Percentiles rank a stretch among this genome's conserved stretches.
These are phyloP conservation scores for Xerus inauris DNA, from an alignment of 2,113 vertebrate genomes.

Conservation along the genomic window DNA sequence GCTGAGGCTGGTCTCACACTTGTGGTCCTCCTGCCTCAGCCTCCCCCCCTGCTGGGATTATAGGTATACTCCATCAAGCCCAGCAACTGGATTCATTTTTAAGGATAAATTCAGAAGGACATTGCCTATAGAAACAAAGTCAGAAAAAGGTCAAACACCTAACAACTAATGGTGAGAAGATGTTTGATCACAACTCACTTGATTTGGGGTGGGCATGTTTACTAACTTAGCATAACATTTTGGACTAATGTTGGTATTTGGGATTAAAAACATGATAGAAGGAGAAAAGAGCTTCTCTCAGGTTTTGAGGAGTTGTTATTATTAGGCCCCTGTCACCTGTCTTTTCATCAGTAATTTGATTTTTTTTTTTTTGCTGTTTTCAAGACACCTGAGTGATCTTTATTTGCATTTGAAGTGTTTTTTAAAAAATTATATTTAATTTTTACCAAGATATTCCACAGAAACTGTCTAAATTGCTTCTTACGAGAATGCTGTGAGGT, in stretches of 20 bases:
- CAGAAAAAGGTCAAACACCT: background rate
- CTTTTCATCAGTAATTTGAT: background rate
- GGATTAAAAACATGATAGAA: background rate
- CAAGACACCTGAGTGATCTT: background rate
- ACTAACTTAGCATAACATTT: background rate
- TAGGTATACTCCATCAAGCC: background rate
- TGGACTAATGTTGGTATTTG: background rate
- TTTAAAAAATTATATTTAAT: background rate
- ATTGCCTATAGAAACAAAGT: slow-evolving; percentile 40
- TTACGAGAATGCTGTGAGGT: background rate
- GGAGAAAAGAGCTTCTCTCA: background rate
- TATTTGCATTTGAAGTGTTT: background rate
- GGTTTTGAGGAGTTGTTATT: background rate
- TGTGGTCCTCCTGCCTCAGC: too few species aligned
- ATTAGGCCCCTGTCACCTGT: background rate
- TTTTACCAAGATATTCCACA: background rate
- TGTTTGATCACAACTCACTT: background rate
- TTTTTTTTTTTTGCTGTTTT: background rate
- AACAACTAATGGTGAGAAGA: background rate
- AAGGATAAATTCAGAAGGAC: background rate
- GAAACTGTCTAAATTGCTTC: background rate
- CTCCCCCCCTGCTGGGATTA: too few species aligned
- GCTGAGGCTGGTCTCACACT: too few species aligned
- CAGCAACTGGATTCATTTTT: slow-evolving; percentile 45
- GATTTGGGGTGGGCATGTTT: background rate